Evolutionary conservation across 2,888 invertebrate genomes (phyloP), one percentile per base, ranked within the genome.

Genomic region (Orthosia gothica): DNA sequence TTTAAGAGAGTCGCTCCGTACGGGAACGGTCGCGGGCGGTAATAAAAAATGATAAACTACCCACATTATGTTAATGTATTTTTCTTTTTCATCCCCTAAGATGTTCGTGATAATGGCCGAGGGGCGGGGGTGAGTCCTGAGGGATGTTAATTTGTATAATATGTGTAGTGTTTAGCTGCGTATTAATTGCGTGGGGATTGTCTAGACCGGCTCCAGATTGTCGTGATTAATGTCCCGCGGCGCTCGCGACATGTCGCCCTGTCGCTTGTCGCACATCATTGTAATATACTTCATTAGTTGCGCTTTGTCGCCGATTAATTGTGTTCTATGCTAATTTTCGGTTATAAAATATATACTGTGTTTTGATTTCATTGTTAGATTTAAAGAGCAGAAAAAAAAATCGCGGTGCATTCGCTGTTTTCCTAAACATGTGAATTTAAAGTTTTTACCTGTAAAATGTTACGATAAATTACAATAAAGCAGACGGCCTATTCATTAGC

Each of bases 41-140:
- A 61, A 83, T 83, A 83, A 87, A 86, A 87, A 85, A 83, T 86
- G 85, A 85, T 78, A 76, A 83, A 87, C 80, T 80, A 82, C 80
- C 67, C 54, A 70, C 83, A 78, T 87, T 85, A 84, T 81, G 77
- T 75, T 86, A 74, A 81, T 78, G 65, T 81, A 74, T 81, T 87
- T 81, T 86, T 83, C 76, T 82, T 84, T 86, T 86, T 79, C 76
- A 81, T 81, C 65, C 61, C 57, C 58, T 75, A 74, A 85, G 83
- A 83, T 79, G 76, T 77, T 76, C 47, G 73, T 71, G 77, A 77
- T 85, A 81, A 79, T 79, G 74, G 72, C 67, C 70, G 62, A 50
- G 62, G 67, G 50, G 18, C 16, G 50, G 61, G 68, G 65, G 55
- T 52, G 70, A 18, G 58, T 26, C 74, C 23, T 45, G 13, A 18